Base-by-base conservation (phyloP, 2,113 vertebrate species). In the Chloropsis cyanopogon region DNA sequence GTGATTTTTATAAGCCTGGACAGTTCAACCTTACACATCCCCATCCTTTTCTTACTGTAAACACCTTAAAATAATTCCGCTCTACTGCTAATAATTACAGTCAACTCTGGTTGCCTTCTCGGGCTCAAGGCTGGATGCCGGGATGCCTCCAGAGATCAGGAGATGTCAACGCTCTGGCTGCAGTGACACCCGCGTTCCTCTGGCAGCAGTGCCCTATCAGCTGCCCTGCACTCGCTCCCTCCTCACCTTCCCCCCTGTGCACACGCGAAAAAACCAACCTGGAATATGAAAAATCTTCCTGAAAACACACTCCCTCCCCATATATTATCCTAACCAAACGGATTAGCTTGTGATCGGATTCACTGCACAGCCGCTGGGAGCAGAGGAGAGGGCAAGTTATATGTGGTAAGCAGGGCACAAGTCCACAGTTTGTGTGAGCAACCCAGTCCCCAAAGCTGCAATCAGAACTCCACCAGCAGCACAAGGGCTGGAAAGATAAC, bases 21-120 rank as follows among this genome's bases (percentile, higher is more conserved):
- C 95, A 96, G 79, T 24, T 92, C 68, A 86, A 75, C 72, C 64
- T 95, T 88, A 90, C 90, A 88, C 90, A 90, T 92, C 33, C 57
- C 11, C 12, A 2, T 37, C 37, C 39, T 29, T 49, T 88, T 37
- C 56, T 61, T 78, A 52, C 42, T 50, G 49, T 94, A 88, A 95
- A 90, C 85, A 94, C 85, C 90, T 94, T 80, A 94, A 92, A 91
- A 33, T 70, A 90, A 88, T 68, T 33, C 56, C 0, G 0, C 37
- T 88, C 19, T 52, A 20, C 28, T 42, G 64, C 60, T 92, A 88
- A 75, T 88, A 86, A 86, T 87, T 77, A 44, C n/a, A 86, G 87
- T 77, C 93, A 91, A 75, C 75, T 72, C 68, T 63, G 28, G 57
- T 52, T 96, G 78, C 75, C 79, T 91, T 86, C 93, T 92, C 24